A percentile compares a stretch with the other conserved stretches of the same genome.
These are phyloP conservation scores for Xiphydria camelus DNA, from an alignment of 2,888 invertebrate genomes.

Conservation along the genomic window DNA sequence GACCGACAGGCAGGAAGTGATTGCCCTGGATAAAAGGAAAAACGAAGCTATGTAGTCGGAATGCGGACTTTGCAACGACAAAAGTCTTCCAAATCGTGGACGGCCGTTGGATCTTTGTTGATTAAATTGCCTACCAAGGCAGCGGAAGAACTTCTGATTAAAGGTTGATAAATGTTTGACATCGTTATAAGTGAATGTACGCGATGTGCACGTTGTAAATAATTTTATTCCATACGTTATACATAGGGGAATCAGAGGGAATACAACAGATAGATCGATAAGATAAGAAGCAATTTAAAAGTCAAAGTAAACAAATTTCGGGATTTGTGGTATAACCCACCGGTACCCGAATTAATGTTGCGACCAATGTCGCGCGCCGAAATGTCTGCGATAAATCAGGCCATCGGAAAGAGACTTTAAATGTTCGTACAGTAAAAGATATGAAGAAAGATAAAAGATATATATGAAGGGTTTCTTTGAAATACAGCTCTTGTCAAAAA, in stretches of 20 bases:
- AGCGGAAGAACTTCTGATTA: slow-evolving; percentile 64
- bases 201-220: background rate
- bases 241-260: no score
- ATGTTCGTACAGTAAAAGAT: no score
- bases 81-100: slow-evolving; percentile 66
- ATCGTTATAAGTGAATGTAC: background rate
- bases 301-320: slow-evolving; percentile 74
- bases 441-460: no score
- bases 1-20: slow-evolving; percentile 67
- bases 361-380: slow-evolving; percentile 72
- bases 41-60: slow-evolving; percentile 81
- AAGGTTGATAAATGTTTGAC: slow-evolving; percentile 56
- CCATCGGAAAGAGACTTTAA: slow-evolving; percentile 40
- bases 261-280: slow-evolving; percentile 72
- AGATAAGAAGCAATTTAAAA: slow-evolving; percentile 70
- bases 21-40: slow-evolving; percentile 70
- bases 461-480: no score
- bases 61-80: slow-evolving; percentile 64
- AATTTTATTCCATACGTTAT: slow-evolving; percentile 64
- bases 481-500: no score
- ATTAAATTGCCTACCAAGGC: slow-evolving; percentile 66
- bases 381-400: slow-evolving; percentile 64
- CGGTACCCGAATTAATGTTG: slow-evolving; percentile 74
- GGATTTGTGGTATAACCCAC: slow-evolving; percentile 76
- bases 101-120: slow-evolving; percentile 74